Conservation (phyloP, 2,888 invertebrate species). For the Rambutsinella grinnellia region DNA sequence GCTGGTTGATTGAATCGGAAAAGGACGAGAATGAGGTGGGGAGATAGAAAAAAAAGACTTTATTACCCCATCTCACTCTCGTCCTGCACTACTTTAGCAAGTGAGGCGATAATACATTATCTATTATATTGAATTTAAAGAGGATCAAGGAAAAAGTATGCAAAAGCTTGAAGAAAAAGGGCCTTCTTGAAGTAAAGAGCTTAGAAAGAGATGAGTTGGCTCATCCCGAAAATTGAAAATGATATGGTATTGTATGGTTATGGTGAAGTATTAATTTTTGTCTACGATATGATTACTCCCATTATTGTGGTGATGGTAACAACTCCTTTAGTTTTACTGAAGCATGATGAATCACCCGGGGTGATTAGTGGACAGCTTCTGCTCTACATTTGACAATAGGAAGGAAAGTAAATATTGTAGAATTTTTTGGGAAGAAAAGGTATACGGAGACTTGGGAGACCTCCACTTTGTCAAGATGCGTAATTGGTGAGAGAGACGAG, state of each 20-base stretch:
- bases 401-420: background rate
- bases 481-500: constrained; percentile 57
- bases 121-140: no score
- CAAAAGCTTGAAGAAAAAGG: no score
- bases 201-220: no score
- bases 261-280: no score
- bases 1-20: constrained; percentile 64
- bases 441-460: constrained; percentile 38
- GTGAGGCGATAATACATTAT: constrained; percentile 24
- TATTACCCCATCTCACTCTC: constrained; percentile 34
- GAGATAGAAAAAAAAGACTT: no score
- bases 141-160: no score
- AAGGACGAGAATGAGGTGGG: no score
- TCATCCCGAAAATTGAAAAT: no score
- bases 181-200: no score
- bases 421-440: background rate
- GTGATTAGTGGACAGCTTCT: constrained; percentile 27
- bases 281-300: no score
- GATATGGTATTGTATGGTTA: no score
- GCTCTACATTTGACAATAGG: background rate
- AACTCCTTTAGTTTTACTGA: constrained; percentile 5
- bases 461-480: constrained; percentile 56
- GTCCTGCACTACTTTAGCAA: constrained; percentile 32
- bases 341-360: constrained; percentile 7
- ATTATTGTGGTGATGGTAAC: no score